Evolutionary conservation across 2,797 vertebrate species (phyloP), one percentile per base, ranked within the genome.

Genomic region (Erithacus rubecula): DNA sequence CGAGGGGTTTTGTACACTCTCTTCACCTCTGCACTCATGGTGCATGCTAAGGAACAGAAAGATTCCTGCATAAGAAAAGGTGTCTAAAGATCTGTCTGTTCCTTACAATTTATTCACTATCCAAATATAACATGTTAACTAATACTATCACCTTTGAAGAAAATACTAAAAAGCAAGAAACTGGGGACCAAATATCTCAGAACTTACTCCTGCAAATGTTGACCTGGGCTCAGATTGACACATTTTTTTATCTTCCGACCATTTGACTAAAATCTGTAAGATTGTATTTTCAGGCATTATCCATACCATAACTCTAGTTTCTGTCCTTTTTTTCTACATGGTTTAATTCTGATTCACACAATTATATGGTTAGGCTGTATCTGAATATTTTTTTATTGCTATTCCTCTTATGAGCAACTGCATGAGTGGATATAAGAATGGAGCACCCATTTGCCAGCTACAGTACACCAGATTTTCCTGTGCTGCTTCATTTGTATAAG

Each of bases 21-120:
- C 29, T 58, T 30, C 39, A 23, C 0, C 0, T 23, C 6, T n/a
- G 43, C 0, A 0, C 9, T 92, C 55, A 27, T n/a, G 26, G 7
- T 32, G 6, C 15, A 43, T 34, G 15, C 8, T 58, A 80, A 41
- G 18, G 5, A n/a, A 72, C 32, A 58, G 21, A 69, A 86, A 55
- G 0, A 8, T 67, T 81, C 58, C 49, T 80, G 32, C 44, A 37
- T 12, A 9, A 47, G 56, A 63, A 56, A 62, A 65, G 0, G 1
- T 46, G 4, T 15, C 14, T 75, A 56, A 52, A 89, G 5, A 39
- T 20, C 5, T 65, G 4, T 22, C n/a, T 53, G 11, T 26, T 62
- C 13, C 44, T 85, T 44, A 19, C 39, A 56, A 39, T 59, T 74
- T 75, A 67, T 51, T 56, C 15, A 51, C 11, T 62, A 26, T 55